A percentile compares a stretch with the other conserved stretches of the same genome.
phyloP scores from a whole-genome alignment of 53 echinoderm and acorn worm genomes.

The Antedon mediterranea region DNA sequence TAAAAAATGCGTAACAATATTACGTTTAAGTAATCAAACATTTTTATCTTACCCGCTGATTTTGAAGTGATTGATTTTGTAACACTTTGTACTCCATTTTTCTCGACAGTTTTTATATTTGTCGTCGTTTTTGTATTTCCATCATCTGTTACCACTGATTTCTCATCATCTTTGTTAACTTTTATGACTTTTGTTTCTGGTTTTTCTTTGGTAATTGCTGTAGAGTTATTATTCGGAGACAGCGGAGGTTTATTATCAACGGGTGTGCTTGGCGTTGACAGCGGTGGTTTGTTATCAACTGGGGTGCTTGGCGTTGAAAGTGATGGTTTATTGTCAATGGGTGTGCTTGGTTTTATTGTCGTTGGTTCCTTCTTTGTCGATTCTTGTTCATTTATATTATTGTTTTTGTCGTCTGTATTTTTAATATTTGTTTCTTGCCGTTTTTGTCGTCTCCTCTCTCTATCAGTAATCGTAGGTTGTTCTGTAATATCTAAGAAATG shows the following conservation, averaged over 20 bases:
- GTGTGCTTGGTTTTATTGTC: neutral
- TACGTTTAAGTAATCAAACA: too few relatives aligned
- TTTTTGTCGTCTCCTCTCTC: neutral
- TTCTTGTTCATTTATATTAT: neutral
- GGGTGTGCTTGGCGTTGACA: neutral
- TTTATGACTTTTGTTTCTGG: neutral
- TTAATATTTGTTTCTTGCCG: neutral
- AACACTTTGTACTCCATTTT: conserved; percentile 31
- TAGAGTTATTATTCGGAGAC: neutral
- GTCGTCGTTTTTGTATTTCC: conserved; percentile 58
- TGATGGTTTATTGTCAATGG: neutral
- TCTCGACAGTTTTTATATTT: conserved; percentile 28
- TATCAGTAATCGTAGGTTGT: neutral
- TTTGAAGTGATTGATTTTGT: conserved; percentile 38
- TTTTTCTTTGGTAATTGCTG: neutral
- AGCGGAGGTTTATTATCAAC: neutral
- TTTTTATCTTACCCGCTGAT: conserved; percentile 21
- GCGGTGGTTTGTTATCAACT: too few relatives aligned
- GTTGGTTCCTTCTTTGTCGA: neutral
- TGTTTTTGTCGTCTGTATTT: neutral
- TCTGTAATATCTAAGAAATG: neutral
- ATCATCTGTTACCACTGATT: conserved; percentile 24
- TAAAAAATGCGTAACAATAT: too few relatives aligned
- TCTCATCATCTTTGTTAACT: neutral
- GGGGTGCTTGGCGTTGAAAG: neutral